These are phyloP conservation scores for Miltochrista miniata DNA, from an alignment of 2,888 invertebrate genomes.

Conservation along the genomic window DNA sequence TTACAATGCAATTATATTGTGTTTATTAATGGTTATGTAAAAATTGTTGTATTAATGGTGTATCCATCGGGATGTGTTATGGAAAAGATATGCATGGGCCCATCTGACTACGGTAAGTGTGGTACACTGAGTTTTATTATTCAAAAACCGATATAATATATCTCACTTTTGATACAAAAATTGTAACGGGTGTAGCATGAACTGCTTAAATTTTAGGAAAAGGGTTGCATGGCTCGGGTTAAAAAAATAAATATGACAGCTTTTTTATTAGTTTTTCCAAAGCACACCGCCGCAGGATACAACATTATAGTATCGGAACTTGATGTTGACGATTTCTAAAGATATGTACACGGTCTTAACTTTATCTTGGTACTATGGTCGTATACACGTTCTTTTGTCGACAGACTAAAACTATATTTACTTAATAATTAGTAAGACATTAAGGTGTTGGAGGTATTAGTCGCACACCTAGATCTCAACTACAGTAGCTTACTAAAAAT, in stretches of 20 bases:
- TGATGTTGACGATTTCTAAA: conserved; percentile 50
- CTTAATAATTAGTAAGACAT: not conserved
- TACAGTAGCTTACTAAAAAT: too few species aligned
- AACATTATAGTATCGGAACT: conserved; percentile 35
- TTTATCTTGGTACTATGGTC: conserved; percentile 51
- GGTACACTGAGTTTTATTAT: conserved; percentile 42
- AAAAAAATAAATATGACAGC: conserved; percentile 23
- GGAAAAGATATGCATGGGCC: conserved; percentile 73
- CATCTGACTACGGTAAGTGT: conserved; percentile 61
- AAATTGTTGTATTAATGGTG: conserved; percentile 62
- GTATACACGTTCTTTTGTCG: conserved; percentile 1
- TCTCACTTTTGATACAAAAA: conserved; percentile 22
- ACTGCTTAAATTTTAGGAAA: conserved; percentile 48
- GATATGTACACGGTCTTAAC: conserved; percentile 53
- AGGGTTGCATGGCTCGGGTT: conserved; percentile 40
- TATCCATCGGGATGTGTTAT: conserved; percentile 76
- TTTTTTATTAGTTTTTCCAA: conserved; percentile 61
- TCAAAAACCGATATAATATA: conserved; percentile 35
- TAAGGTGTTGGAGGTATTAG: not conserved
- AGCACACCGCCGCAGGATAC: conserved; percentile 69
- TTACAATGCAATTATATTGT: conserved; percentile 51
- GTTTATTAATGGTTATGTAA: conserved; percentile 58
- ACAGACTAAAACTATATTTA: not conserved
- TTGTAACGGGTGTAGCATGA: conserved; percentile 52
- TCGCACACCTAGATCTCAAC: not conserved